A percentile compares a stretch with the other conserved stretches of the same genome.
These are phyloP conservation scores for Accipiter fasciatus DNA, from an alignment of 2,797 vertebrate species.

Conservation along the genomic window DNA sequence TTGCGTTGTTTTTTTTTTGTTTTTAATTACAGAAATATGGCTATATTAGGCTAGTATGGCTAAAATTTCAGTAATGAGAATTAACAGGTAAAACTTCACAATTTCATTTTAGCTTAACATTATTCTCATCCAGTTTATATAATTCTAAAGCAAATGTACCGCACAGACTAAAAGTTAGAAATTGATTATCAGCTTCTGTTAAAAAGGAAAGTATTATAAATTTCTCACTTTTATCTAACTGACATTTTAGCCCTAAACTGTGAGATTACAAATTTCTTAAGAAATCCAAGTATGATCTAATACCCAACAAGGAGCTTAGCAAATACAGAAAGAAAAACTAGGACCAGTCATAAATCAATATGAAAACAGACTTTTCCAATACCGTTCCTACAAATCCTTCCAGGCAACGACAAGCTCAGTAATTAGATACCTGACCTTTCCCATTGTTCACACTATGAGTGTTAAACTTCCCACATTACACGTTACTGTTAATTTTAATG, in stretches of 20 bases:
- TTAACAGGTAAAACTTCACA: neutral
- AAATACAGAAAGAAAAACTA: neutral
- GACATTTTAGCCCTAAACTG: neutral
- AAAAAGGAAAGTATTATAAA: neutral
- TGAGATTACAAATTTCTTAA: neutral
- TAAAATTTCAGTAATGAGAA: neutral
- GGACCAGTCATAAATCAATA: neutral
- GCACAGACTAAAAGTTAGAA: neutral
- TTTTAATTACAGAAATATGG: neutral
- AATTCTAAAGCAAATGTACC: neutral
- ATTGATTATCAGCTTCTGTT: neutral
- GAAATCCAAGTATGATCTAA: neutral
- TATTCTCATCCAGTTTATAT: neutral
- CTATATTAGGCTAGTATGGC: neutral
- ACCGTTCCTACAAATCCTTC: neutral
- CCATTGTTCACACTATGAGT: neutral
- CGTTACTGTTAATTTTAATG: neutral
- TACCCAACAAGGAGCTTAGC: neutral
- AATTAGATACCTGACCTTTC: conserved; percentile 19
- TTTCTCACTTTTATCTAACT: neutral
- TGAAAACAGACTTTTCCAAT: neutral
- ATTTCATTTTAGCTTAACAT: neutral
- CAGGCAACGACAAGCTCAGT: neutral
- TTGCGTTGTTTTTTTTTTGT: no score
- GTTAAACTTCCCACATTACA: neutral